A percentile compares a stretch with the other conserved stretches of the same genome.
Evolutionary conservation across 2,113 vertebrate species (phyloP).

Genomic region (Trichomycterus rosablanca): DNA sequence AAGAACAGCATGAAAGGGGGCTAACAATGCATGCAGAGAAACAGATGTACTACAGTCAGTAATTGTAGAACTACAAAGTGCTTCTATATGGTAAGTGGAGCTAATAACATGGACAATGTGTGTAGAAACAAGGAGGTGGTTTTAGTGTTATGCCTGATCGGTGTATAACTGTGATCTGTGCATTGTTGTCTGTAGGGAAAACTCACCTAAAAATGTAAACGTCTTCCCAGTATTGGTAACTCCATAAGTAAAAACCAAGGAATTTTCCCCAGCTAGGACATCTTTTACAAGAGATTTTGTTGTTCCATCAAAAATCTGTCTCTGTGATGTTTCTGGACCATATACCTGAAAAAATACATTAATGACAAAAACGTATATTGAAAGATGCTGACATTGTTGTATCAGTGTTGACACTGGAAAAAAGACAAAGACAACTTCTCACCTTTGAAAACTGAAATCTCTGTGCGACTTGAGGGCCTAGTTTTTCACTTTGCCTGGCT

Average conservation of each 20-base stretch:
- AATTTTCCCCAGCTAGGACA: conserved; percentile 80
- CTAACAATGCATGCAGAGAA: too few species aligned
- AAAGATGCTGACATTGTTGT: background rate
- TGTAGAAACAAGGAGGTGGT: too few species aligned
- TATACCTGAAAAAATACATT: conserved; percentile 71
- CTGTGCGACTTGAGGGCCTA: conserved; percentile 68
- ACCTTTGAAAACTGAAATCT: conserved; percentile 90
- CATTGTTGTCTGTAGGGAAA: too few species aligned
- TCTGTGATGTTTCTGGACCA: conserved; percentile 82
- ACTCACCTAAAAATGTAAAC: conserved; percentile 86
- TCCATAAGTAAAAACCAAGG: conserved; percentile 89
- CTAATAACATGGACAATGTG: too few species aligned
- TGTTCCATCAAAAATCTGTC: conserved; percentile 81
- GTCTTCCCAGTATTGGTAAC: conserved; percentile 95
- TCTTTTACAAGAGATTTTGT: conserved; percentile 78
- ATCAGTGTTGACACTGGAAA: too few species aligned
- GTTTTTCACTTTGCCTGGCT: conserved; percentile 73
- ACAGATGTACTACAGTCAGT: too few species aligned
- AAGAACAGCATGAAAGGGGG: too few species aligned
- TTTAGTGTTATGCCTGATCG: too few species aligned
- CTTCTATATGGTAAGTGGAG: too few species aligned
- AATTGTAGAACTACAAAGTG: too few species aligned
- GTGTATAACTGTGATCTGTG: too few species aligned
- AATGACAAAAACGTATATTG: background rate
- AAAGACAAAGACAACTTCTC: too few species aligned